Evolutionary conservation across 2,113 vertebrate species (phyloP), one percentile per base, ranked within the genome.

Genomic region (Hoplias malabaricus): DNA sequence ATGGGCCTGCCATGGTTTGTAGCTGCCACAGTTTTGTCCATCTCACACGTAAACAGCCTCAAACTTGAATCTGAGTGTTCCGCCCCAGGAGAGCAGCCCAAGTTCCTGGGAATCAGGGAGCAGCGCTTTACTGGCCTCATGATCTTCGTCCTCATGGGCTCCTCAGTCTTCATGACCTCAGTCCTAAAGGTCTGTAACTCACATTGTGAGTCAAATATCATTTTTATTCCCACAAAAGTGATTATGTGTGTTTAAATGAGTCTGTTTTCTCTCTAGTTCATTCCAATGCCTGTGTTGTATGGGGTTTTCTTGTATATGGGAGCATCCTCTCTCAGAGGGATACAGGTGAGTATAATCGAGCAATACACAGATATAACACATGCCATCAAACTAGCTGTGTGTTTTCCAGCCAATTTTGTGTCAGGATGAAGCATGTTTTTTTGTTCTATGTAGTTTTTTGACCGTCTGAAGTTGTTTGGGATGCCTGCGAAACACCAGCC

Each of bases 281-380:
- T 99, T 81, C 98, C 98, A 38, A 99, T 99, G 98, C 98, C 97
- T 46, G 98, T 99, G 65, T 92, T 99, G 72, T 99, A 99, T 33
- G 98, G 97, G 71, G 97, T 99, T 48, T 99, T 99, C 89, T 93
- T 99, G 40, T 99, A 99, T 86, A 99, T 99, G 98, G 98, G 98
- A 69, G 96, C 96, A 10, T 99, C 98, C 4, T 99, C 97, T 65
- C 94, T 99, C 82, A 94, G 98, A 88, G 98, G 98, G 87, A 99
- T 99, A 84, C 98, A 99, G 96, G 98, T 99, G 68, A 12, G 36
- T 25, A n/a, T 19, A 48, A 27, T 19, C 13, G 9, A 19, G 42
- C 16, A 5, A 50, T 48, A 33, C 56, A 62, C 29, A 14, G 6
- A 11, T 2, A 29, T 31, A 31, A 33, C 16, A 16, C 1, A 61